phyloP scores from a whole-genome alignment of 1,140 invertebrate species.

The Octopus sinensis region DNA sequence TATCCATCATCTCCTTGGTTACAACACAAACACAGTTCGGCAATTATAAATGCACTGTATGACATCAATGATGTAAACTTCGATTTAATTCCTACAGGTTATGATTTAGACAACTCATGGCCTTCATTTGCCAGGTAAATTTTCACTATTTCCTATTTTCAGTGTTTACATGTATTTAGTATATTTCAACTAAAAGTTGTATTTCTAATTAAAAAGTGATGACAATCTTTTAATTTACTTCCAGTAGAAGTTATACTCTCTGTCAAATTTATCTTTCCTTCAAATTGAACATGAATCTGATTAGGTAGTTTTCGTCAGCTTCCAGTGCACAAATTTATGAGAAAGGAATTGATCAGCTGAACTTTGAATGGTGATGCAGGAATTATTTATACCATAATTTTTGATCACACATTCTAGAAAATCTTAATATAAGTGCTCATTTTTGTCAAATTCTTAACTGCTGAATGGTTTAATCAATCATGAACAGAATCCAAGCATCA shows the following conservation, averaged over 20 bases:
- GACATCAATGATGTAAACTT: constrained; percentile 60
- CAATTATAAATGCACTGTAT: constrained; percentile 54
- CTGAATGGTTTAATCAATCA: too few relatives aligned
- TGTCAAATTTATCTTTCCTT: neutral
- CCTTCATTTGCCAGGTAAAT: constrained; percentile 59
- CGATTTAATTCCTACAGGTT: constrained; percentile 57
- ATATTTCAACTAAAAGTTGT: neutral
- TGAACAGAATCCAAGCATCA: too few relatives aligned
- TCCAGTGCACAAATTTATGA: too few relatives aligned
- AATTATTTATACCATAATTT: too few relatives aligned
- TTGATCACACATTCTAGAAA: too few relatives aligned
- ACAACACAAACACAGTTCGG: constrained; percentile 37
- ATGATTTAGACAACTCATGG: constrained; percentile 59
- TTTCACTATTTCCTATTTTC: neutral
- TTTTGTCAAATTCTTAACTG: too few relatives aligned
- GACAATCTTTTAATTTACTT: neutral
- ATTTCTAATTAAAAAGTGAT: neutral
- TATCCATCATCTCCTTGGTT: constrained; percentile 47
- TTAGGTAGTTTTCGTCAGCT: too few relatives aligned
- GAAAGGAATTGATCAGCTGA: too few relatives aligned
- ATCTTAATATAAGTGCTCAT: too few relatives aligned
- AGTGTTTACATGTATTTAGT: neutral
- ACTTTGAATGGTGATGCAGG: too few relatives aligned
- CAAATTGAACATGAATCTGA: too few relatives aligned
- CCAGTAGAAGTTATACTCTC: neutral